Evolutionary conservation across 2,888 invertebrate species (phyloP), one percentile per base, ranked within the genome.

Genomic region (Brenthis hecate): DNA sequence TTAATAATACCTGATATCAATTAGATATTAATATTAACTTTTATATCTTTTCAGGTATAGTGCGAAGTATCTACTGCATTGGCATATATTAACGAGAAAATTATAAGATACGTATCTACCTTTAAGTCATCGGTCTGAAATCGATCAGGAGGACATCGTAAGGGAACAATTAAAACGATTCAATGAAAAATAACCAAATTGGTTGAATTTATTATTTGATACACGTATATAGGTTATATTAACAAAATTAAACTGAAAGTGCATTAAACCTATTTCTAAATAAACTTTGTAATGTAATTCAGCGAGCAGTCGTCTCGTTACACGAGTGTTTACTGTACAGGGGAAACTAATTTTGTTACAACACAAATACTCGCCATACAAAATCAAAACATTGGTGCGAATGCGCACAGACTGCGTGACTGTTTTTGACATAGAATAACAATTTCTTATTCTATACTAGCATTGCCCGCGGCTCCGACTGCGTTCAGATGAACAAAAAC

Each of bases 391-490:
- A 70, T 36, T 53, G 19, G 51, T 36, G 61, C 53, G 61, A 62
- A 51, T 51, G n/a, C 28, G 8, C 36, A 73, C 73, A 77, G 76
- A 78, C 78, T 76, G 78, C 76, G 66, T 75, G 77, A 76, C 79
- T 79, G 73, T 75, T 66, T 73, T 61, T 68, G 60, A 11, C 77
- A 76, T 60, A 76, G 76, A 78, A 60, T 66, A 76, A 55, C 13
- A 63, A 28, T 63, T 51, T 60, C 32, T 6, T 16, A 2, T 6
- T 4, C 28, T 28, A 28, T 28, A 19, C 19, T 19, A 19, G 19
- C 19, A 19, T 19, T 19, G 19, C 19, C 19, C 19, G 19, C 19
- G 19, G 19, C 19, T 19, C 19, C 19, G 19, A 1, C 19, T 1
- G 1, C 19, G 19, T 1, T 19, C 19, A 19, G 19, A 19, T 19